A percentile compares a stretch with the other conserved stretches of the same genome.
Conservation (phyloP, 1,140 invertebrate species). For the Megalopta genalis region DNA sequence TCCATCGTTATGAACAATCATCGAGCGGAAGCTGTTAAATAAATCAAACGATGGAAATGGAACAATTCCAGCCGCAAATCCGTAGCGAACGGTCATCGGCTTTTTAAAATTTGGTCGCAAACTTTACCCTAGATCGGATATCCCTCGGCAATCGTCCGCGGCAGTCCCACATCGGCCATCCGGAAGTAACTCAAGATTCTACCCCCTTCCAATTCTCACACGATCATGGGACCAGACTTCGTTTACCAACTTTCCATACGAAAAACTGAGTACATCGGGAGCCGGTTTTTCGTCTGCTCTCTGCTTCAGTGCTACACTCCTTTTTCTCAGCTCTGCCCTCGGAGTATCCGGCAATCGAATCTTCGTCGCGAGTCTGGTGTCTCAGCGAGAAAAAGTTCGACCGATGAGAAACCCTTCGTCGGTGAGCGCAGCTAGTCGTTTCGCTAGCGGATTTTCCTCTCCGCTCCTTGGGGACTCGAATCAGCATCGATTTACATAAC, state of each 20-base stretch:
- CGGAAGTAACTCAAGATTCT: slow-evolving; percentile 62
- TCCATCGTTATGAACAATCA: no score
- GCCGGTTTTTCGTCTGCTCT: slow-evolving; percentile 21
- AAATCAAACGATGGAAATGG: no score
- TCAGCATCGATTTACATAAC: slow-evolving; percentile 45
- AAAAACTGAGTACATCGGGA: slow-evolving; percentile 58
- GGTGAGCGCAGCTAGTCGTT: neutral
- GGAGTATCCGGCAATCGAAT: slow-evolving; percentile 43
- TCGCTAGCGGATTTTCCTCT: slow-evolving; percentile 10
- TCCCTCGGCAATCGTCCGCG: slow-evolving; percentile 30
- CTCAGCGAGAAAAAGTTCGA: slow-evolving; percentile 18
- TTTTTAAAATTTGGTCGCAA: no score
- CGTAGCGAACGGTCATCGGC: no score
- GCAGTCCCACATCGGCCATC: slow-evolving; percentile 58
- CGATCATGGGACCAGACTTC: slow-evolving; percentile 15
- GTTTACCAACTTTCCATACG: slow-evolving; percentile 48
- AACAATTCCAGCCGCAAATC: no score
- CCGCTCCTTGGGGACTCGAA: slow-evolving; percentile 24
- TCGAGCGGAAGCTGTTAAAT: no score
- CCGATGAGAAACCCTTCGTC: neutral
- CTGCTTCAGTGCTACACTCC: slow-evolving; percentile 19
- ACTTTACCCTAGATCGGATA: slow-evolving; percentile 36
- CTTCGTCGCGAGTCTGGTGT: slow-evolving; percentile 19
- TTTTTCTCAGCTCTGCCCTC: slow-evolving; percentile 29
- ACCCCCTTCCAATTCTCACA: neutral